Evolutionary conservation across 92 coral and sea anemone genomes (phyloP), one percentile per base, ranked within the genome.

Genomic region (Epizoanthus rinbou): DNA sequence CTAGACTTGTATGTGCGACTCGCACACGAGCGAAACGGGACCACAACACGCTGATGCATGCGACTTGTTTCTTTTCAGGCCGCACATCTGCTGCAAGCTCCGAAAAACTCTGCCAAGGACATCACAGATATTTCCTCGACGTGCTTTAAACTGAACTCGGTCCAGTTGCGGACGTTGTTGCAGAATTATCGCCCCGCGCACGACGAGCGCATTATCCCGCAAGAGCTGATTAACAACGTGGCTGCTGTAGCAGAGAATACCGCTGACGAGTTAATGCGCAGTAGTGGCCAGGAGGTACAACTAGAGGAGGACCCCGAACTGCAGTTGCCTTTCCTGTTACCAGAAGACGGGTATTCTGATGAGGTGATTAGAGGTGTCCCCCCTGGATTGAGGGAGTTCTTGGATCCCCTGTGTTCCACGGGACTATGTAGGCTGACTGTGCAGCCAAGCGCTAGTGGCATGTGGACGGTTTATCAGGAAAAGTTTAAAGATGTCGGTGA

Each of bases 361-460:
- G 99, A 96, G 79, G 95, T 91, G 64, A 96, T 94, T 39, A 90
- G 99, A 69, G 99, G 99, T 8, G 98, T 96, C 68, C 98, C 99
- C 6, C 91, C 97, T 54, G 99, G 99, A 50, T 80, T 96, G 69
- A 92, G 80, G 75, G 98, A 95, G 76, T 96, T 96, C 83, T 75
- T 96, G 60, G 97, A 94, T 28, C 99, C 99, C 18, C 89, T 96
- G 25, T 93, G 92, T 25, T 84, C 88, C 60, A 92, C 97, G 19
- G 99, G 99, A 35, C 88, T 96, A 17, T 96, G 99, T 63, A 85
- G 93, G 33, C 74, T 96, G 65, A 91, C 94, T 11, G 87, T 96
- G 10, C 99, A 96, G 83, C 89, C 99, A 1, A 82, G 76, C 72
- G 84, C 98, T 8, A 85, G 97, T 16, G 99, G 99, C 16, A 82